Percentiles rank a stretch among this genome's conserved stretches.
phyloP scores from a whole-genome alignment of 2,113 vertebrate species.

The Atherinomorus stipes region DNA sequence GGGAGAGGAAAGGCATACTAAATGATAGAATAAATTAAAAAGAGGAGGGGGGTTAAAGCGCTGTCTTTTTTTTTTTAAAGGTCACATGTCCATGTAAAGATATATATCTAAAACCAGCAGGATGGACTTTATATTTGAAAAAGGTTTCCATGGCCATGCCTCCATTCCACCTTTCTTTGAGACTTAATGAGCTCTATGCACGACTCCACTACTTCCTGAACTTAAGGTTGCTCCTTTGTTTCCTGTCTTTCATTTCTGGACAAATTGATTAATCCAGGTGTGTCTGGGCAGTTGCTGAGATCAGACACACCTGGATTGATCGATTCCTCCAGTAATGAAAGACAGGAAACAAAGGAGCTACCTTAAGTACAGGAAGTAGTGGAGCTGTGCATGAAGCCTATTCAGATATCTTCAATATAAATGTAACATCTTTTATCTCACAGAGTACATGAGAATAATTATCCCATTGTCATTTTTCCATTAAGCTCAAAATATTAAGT shows the following conservation, averaged over 20 bases:
- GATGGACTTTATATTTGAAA: constrained; percentile 34
- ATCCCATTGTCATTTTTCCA: neutral
- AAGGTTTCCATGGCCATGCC: constrained; percentile 1
- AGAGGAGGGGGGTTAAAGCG: constrained; percentile 21
- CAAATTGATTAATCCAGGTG: too few relatives aligned
- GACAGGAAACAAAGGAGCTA: too few relatives aligned
- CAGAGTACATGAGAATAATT: neutral
- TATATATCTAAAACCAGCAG: constrained; percentile 22
- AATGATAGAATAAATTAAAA: constrained; percentile 6
- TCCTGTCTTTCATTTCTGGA: too few relatives aligned
- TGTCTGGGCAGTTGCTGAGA: too few relatives aligned
- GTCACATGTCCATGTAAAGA: constrained; percentile 41
- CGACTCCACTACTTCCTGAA: too few relatives aligned
- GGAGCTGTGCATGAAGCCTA: too few relatives aligned
- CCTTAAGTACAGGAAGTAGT: too few relatives aligned
- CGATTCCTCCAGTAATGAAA: too few relatives aligned
- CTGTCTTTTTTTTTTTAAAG: too few relatives aligned
- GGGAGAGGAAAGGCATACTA: constrained; percentile 9
- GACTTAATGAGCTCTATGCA: too few relatives aligned
- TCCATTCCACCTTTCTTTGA: constrained; percentile 16
- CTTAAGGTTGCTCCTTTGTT: too few relatives aligned
- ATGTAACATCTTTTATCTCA: neutral
- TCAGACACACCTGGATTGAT: too few relatives aligned
- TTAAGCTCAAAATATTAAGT: constrained; percentile 1
- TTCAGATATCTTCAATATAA: neutral